Evolutionary conservation across 2,797 vertebrate genomes (phyloP).

Genomic region (Leptoclinus maculatus): DNA sequence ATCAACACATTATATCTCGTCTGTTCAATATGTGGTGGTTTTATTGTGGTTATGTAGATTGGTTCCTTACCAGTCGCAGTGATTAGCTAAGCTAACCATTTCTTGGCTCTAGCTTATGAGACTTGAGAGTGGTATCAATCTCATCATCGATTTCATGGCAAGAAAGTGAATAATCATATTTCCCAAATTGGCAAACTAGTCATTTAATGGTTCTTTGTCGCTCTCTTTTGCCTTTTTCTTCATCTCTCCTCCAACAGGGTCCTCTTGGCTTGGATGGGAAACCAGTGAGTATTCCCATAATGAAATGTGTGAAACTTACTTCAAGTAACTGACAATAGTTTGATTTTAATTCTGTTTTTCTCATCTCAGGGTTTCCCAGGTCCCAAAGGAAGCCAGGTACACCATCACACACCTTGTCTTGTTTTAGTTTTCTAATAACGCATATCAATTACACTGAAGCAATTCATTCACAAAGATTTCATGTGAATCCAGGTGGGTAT

Average conservation of each 20-base stretch:
- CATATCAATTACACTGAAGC: slow-evolving; percentile 31
- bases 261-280: slow-evolving; percentile 96
- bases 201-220: slow-evolving; percentile 4
- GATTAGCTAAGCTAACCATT: neutral
- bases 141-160: neutral
- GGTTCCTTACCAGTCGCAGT: neutral
- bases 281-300: slow-evolving; percentile 89
- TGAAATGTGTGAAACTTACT: slow-evolving; percentile 5
- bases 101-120: neutral
- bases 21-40: neutral
- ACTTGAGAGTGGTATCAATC: neutral
- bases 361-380: slow-evolving; percentile 81
- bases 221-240: slow-evolving; percentile 37
- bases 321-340: neutral
- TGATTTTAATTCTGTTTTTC: slow-evolving; percentile 26
- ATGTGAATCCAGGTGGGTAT: slow-evolving; percentile 36
- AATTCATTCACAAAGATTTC: neutral
- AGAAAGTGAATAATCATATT: slow-evolving; percentile 12
- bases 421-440: slow-evolving; percentile 23
- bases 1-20: neutral
- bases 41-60: neutral
- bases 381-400: slow-evolving; percentile 82
- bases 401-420: slow-evolving; percentile 28
- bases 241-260: slow-evolving; percentile 83
- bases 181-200: neutral